phyloP scores from a whole-genome alignment of 2,113 vertebrate species.

The Steatornis caripensis region DNA sequence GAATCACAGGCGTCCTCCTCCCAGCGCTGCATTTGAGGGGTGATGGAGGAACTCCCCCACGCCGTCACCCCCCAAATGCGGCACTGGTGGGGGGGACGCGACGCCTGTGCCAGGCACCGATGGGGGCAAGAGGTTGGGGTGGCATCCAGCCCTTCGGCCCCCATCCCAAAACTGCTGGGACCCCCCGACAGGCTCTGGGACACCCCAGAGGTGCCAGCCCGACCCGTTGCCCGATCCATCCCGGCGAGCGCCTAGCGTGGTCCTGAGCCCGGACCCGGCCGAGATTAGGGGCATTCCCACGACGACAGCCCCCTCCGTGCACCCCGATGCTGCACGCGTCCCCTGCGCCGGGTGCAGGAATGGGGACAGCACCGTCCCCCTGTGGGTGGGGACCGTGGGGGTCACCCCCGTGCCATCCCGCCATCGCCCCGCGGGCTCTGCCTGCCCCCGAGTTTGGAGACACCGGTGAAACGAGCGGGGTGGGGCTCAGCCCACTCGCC shows the following conservation, averaged over 20 bases:
- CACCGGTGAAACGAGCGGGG: not conserved
- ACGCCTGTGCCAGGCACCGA: too few relatives aligned
- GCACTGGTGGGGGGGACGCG: too few relatives aligned
- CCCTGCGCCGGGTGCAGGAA: not conserved
- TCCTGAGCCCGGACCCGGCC: accelerated
- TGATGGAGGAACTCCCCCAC: too few relatives aligned
- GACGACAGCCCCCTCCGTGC: accelerated
- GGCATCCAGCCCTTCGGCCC: not conserved
- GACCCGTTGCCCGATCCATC: too few relatives aligned
- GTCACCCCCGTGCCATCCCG: not conserved
- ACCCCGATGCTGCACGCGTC: not conserved
- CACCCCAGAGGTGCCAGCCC: too few relatives aligned
- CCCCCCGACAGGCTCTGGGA: not conserved
- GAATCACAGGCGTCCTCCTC: too few relatives aligned
- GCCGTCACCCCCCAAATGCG: not conserved
- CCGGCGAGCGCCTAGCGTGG: not conserved
- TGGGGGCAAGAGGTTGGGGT: not conserved
- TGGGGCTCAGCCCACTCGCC: not conserved
- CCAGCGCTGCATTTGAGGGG: not conserved
- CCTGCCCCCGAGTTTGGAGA: not conserved
- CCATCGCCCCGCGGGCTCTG: not conserved
- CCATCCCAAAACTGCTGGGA: not conserved
- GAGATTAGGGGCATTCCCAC: not conserved
- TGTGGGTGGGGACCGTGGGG: not conserved
- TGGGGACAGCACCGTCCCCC: too few relatives aligned